Conservation (phyloP, 1,140 invertebrate species). For the Macrostomum lignano region DNA sequence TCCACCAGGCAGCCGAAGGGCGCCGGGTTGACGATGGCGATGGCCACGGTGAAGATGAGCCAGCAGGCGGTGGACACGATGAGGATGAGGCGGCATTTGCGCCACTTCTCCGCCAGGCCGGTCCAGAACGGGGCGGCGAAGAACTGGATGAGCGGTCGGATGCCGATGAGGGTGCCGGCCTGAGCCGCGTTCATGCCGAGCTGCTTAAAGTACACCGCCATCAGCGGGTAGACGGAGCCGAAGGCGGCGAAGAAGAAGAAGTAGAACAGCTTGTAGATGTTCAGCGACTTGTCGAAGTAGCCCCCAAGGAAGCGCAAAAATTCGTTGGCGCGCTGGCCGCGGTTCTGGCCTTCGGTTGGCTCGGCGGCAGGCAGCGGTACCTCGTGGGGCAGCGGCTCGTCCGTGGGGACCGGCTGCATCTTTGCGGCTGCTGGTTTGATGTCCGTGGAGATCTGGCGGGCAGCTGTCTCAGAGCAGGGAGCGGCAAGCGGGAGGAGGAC, state of each 20-base stretch:
- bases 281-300: slow-evolving; percentile 53
- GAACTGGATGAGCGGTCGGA: slow-evolving; percentile 77
- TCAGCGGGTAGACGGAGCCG: slow-evolving; percentile 76
- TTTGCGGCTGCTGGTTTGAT: no score
- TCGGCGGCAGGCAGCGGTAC: no score
- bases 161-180: slow-evolving; percentile 45
- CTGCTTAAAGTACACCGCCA: slow-evolving; percentile 92
- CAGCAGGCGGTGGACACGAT: slow-evolving; percentile 66
- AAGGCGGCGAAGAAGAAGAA: slow-evolving; percentile 98
- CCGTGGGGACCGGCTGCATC: no score
- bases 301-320: no score
- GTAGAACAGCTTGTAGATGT: slow-evolving; percentile 81
- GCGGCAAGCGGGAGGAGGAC: no score
- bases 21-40: slow-evolving; percentile 73
- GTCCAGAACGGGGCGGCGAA: slow-evolving; percentile 91
- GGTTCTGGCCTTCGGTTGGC: no score
- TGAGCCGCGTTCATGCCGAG: slow-evolving; percentile 87
- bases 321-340: no score
- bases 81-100: slow-evolving; percentile 39
- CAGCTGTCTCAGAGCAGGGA: no score
- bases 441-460: no score
- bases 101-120: slow-evolving; percentile 46
- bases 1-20: slow-evolving; percentile 49
- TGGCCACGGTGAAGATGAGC: slow-evolving; percentile 75
- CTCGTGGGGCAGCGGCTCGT: no score